Conservation (phyloP, 1,140 invertebrate genomes). For the Kradibia gibbosae region DNA sequence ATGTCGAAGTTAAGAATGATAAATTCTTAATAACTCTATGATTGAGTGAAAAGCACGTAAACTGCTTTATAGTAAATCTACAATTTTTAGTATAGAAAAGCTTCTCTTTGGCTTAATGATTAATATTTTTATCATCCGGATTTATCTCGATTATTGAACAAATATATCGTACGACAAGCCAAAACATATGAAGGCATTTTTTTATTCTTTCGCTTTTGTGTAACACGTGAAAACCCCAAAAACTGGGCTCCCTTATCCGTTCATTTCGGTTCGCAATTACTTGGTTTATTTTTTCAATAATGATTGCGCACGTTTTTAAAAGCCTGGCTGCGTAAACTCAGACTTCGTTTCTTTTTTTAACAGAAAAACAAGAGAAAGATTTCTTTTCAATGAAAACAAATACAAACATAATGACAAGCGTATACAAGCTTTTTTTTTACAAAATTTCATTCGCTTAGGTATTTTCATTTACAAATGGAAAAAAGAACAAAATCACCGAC, state of each 20-base stretch:
- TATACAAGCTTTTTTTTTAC: constrained; percentile 7
- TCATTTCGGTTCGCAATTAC: constrained; percentile 1
- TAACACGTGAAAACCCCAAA: constrained; percentile 24
- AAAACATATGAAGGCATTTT: constrained; percentile 72
- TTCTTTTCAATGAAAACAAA: constrained; percentile 21
- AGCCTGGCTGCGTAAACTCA: neutral
- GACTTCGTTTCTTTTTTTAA: constrained; percentile 8
- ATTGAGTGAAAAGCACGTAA: neutral
- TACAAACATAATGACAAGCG: constrained; percentile 30
- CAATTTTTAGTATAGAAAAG: neutral
- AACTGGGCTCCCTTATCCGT: neutral
- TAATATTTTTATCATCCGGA: constrained; percentile 24
- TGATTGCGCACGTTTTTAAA: constrained; percentile 18
- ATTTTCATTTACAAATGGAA: constrained; percentile 10
- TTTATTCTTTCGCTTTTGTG: constrained; percentile 23
- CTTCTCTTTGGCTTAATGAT: constrained; percentile 16
- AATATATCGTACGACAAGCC: constrained; percentile 60
- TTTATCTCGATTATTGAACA: constrained; percentile 24
- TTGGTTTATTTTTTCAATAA: constrained; percentile 1
- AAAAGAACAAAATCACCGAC: constrained; percentile 30
- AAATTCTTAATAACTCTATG: neutral
- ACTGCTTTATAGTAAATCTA: constrained; percentile 17
- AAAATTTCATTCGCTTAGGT: constrained; percentile 11
- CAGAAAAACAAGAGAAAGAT: constrained; percentile 18
- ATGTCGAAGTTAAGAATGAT: neutral